Conservation (phyloP, 1,140 invertebrate genomes). For the Magallana ariakensis region DNA sequence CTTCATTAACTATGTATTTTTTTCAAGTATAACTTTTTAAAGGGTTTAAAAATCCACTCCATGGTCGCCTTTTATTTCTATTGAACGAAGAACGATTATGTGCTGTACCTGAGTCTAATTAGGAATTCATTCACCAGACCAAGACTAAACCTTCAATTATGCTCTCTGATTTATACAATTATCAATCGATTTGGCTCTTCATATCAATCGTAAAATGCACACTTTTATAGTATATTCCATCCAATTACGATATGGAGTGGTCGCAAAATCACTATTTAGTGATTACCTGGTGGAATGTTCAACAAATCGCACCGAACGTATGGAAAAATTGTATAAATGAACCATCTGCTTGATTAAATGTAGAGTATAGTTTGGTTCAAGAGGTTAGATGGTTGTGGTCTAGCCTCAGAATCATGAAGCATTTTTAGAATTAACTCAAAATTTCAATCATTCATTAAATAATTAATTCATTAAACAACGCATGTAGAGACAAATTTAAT, state of each 20-base stretch:
- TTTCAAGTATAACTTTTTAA: too few species aligned
- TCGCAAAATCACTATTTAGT: neutral
- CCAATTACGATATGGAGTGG: neutral
- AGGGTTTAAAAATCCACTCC: too few species aligned
- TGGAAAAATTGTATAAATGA: constrained; percentile 4
- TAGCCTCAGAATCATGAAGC: too few species aligned
- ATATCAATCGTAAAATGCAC: constrained; percentile 11
- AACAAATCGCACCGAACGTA: neutral
- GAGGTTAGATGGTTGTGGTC: too few species aligned
- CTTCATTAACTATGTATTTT: too few species aligned
- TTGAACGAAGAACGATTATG: too few species aligned
- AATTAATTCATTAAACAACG: too few species aligned
- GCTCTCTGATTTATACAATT: constrained; percentile 22
- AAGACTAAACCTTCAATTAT: constrained; percentile 1
- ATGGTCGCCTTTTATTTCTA: too few species aligned
- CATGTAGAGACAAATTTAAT: too few species aligned
- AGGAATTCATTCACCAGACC: neutral
- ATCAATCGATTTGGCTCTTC: constrained; percentile 19
- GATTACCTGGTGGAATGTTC: neutral
- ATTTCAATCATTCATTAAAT: too few species aligned
- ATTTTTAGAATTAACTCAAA: too few species aligned
- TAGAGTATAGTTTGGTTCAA: neutral
- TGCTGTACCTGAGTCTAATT: too few species aligned
- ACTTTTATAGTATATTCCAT: neutral
- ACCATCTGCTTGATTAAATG: neutral